phyloP scores from a whole-genome alignment of 2,888 invertebrate genomes.

The Pogonocherus hispidulus region DNA sequence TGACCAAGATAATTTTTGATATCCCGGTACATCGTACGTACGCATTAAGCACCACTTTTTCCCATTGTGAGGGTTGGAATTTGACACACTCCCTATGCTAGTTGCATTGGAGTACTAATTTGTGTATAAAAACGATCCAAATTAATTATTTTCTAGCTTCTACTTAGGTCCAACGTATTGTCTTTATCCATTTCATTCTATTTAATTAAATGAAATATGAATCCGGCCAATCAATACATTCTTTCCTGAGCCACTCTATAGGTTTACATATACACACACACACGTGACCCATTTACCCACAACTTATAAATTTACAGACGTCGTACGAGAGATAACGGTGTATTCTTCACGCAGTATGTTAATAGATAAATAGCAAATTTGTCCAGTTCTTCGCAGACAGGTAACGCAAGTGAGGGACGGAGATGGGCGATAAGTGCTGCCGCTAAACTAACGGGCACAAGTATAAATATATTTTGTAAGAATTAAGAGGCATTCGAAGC shows the following conservation, averaged over 20 bases:
- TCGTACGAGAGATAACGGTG: slow-evolving; percentile 51
- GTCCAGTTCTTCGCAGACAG: slow-evolving; percentile 43
- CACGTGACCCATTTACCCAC: slow-evolving; percentile 51
- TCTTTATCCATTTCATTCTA: too few species aligned
- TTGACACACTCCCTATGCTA: too few species aligned
- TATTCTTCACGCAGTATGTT: slow-evolving; percentile 49
- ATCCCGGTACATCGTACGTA: too few species aligned
- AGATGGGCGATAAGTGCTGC: slow-evolving; percentile 26
- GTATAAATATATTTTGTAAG: slow-evolving; percentile 20
- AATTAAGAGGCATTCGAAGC: neutral
- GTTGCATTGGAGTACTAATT: too few species aligned
- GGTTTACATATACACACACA: slow-evolving; percentile 7
- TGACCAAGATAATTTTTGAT: too few species aligned
- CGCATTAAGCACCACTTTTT: too few species aligned
- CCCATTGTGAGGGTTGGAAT: too few species aligned
- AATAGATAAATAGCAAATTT: slow-evolving; percentile 50
- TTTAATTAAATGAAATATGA: too few species aligned
- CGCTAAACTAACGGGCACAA: slow-evolving; percentile 24
- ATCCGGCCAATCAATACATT: too few species aligned
- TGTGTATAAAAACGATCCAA: too few species aligned
- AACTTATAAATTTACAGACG: slow-evolving; percentile 50
- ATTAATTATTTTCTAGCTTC: too few species aligned
- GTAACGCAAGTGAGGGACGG: slow-evolving; percentile 29
- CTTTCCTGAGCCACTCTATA: slow-evolving; percentile 35
- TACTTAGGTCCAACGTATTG: too few species aligned